Evolutionary conservation across 2,888 invertebrate species (phyloP).

Genomic region (Caradrina clavipalpis): DNA sequence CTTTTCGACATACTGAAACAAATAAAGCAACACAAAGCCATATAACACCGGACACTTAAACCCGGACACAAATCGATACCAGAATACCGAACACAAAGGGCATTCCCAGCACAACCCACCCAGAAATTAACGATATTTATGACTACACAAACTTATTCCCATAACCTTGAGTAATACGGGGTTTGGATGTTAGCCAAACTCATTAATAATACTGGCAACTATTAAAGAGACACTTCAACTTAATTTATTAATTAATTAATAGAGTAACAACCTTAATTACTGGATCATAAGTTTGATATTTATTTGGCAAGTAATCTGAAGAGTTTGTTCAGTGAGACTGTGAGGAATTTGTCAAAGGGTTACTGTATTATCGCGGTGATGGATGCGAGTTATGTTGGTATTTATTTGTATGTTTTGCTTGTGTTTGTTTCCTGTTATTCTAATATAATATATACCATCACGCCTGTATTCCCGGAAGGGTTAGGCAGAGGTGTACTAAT

Average conservation of each 20-base stretch:
- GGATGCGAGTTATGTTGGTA: not conserved
- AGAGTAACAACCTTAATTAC: constrained; percentile 59
- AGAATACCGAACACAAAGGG: constrained; percentile 27
- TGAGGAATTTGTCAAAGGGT: constrained; percentile 4
- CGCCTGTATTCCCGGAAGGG: no score
- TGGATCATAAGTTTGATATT: constrained; percentile 60
- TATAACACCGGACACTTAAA: not conserved
- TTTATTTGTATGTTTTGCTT: not conserved
- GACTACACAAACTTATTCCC: constrained; percentile 56
- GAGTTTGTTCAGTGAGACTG: constrained; percentile 18
- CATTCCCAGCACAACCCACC: constrained; percentile 22
- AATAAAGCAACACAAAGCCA: not conserved
- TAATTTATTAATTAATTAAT: constrained; percentile 68
- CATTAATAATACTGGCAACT: constrained; percentile 68
- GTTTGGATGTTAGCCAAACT: constrained; percentile 69
- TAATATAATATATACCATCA: no score
- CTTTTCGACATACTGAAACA: not conserved
- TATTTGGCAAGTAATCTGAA: constrained; percentile 51
- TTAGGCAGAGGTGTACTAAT: no score
- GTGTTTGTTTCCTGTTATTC: not conserved
- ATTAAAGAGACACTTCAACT: constrained; percentile 69
- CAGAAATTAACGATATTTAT: constrained; percentile 63
- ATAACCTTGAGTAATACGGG: constrained; percentile 65
- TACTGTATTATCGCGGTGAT: constrained; percentile 8
- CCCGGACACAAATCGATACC: constrained; percentile 20